Evolutionary conservation across 35 echinoderm and acorn worm species (phyloP), one percentile per base, ranked within the genome.

Genomic region (Ophiothrix spiculata): DNA sequence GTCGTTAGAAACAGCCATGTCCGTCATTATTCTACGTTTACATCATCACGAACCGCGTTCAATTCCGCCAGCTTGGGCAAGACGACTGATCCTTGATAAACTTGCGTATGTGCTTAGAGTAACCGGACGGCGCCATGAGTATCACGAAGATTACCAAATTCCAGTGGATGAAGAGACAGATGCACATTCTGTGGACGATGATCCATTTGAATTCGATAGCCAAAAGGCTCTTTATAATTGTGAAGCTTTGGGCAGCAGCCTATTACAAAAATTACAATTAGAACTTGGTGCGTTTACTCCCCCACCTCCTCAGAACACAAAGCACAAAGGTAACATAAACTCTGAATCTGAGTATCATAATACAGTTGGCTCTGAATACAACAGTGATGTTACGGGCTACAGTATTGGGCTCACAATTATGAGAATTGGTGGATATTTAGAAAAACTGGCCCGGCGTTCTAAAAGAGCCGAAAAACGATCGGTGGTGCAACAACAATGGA

Each of bases 21-120:
- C 76, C 56, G 87, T 94, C 21, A 83, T 94, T 36, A 84, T 94
- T 25, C 83, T 94, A 4, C 92, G 92, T 36, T 63, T 94, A 12
- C 83, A 90, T 77, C 88, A 90, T 38, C 87, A 74, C 17, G 69
- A 86, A 56, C 83, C 86, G 17, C 84, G 54, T 31, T 78, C 32
- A 19, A 35, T 38, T 17, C 92, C 92, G 0, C 92, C 92, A 16
- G 64, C 63, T 29, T 87, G 77, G 82, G 82, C 84, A 35, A 46
- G 92, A 36, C 83, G 83, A 77, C 39, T 94, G 38, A 86, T 94
- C 40, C 87, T 94, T 25, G 92, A 94, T 74, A 86, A 89, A 73
- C 38, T 89, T 25, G 92, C 92, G 1, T 32, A 39, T 4, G 12
- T 76, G 3, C 78, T 94, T 2, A 56, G 77, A 1, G 33, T 94